Percentiles rank a stretch among this genome's conserved stretches.
These are phyloP conservation scores for Coelinius sp. DNA, from an alignment of 2,888 invertebrate genomes.

Conservation along the genomic window DNA sequence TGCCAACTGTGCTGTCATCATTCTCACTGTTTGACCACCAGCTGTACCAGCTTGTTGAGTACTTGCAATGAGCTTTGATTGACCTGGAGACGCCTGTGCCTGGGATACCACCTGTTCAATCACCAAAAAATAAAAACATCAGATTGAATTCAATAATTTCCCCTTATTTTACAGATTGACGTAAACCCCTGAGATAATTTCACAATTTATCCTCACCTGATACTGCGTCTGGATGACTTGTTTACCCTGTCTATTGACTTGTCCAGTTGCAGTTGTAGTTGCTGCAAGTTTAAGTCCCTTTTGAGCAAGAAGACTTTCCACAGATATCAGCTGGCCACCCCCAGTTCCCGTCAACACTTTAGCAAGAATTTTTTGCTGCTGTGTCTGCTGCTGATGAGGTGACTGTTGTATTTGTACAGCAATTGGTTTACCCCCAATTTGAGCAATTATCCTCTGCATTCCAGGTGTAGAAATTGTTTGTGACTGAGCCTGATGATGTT, in stretches of 20 bases:
- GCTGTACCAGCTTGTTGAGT: constrained; percentile 58
- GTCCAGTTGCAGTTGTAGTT: constrained; percentile 57
- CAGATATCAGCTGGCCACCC: constrained; percentile 74
- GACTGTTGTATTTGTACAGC: constrained; percentile 73
- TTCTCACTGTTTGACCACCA: constrained; percentile 66
- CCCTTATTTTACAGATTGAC: not conserved
- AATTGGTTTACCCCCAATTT: constrained; percentile 68
- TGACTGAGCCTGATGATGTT: constrained; percentile 64
- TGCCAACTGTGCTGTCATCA: constrained; percentile 68
- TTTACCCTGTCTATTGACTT: constrained; percentile 65
- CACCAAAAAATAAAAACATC: too few relatives aligned
- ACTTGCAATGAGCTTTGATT: constrained; percentile 65
- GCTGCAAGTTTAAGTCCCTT: constrained; percentile 67
- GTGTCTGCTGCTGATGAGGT: constrained; percentile 70
- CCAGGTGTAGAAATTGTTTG: constrained; percentile 61
- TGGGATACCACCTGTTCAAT: constrained; percentile 64
- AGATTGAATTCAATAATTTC: too few relatives aligned
- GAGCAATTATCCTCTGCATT: constrained; percentile 69
- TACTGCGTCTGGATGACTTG: constrained; percentile 68
- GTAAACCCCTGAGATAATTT: constrained; percentile 19
- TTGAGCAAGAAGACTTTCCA: constrained; percentile 75
- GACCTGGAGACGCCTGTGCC: constrained; percentile 61
- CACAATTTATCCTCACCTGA: constrained; percentile 55
- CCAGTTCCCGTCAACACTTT: constrained; percentile 81
- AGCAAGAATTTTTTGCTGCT: constrained; percentile 75